Percentiles rank a stretch among this genome's conserved stretches.
phyloP scores from a whole-genome alignment of 1,140 invertebrate species.

The Zaprionus nigranus region DNA sequence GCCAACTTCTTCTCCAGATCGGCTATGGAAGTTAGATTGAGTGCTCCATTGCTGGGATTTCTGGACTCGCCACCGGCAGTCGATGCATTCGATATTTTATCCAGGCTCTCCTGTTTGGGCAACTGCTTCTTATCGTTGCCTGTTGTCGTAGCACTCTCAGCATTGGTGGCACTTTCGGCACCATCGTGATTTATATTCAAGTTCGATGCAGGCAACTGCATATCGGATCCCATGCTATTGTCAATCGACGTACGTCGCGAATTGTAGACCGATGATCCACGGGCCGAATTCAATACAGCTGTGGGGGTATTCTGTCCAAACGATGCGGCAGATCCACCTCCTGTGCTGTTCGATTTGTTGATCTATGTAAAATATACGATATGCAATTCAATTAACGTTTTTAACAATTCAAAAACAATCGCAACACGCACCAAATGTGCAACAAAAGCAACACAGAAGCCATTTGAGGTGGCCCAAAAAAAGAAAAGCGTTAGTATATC shows the following conservation, averaged over 20 bases:
- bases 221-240: constrained; percentile 73
- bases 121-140: constrained; percentile 59
- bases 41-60: constrained; percentile 63
- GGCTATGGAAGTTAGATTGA: constrained; percentile 77
- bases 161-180: constrained; percentile 51
- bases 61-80: constrained; percentile 34
- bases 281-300: constrained; percentile 65
- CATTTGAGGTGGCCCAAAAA: constrained; percentile 38
- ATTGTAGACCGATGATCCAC: constrained; percentile 80
- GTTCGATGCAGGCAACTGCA: constrained; percentile 63
- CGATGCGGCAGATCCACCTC: constrained; percentile 38
- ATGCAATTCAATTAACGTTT: constrained; percentile 8
- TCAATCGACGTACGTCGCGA: constrained; percentile 81
- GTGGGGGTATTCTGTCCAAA: constrained; percentile 75
- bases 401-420: constrained; percentile 5
- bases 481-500: constrained; percentile 57
- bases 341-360: constrained; percentile 51
- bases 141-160: constrained; percentile 31
- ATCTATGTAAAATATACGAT: constrained; percentile 40
- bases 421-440: constrained; percentile 2
- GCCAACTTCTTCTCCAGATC: constrained; percentile 82
- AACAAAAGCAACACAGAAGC: constrained; percentile 45
- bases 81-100: constrained; percentile 58
- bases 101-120: constrained; percentile 72
- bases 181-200: constrained; percentile 59